Evolutionary conservation across 1,140 invertebrate species (phyloP).

Genomic region (Hermetia illucens): DNA sequence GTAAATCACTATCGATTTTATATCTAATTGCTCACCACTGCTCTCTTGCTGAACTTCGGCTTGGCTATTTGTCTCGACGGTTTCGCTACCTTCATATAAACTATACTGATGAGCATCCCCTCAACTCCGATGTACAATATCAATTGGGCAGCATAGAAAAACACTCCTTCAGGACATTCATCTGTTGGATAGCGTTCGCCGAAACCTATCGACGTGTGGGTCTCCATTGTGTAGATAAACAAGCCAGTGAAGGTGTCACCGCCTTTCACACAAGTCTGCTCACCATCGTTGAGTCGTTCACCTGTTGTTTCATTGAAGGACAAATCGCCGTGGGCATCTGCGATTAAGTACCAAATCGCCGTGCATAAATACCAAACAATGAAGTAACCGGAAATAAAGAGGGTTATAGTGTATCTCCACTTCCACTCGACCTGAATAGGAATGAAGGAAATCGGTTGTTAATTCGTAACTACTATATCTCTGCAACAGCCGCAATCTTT

Average conservation of each 20-base stretch:
- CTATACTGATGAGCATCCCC: constrained; percentile 65
- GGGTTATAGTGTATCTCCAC: too few relatives aligned
- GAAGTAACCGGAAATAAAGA: too few relatives aligned
- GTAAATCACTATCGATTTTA: too few relatives aligned
- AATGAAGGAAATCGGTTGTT: too few relatives aligned
- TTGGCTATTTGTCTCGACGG: constrained; percentile 80
- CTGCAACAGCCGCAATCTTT: too few relatives aligned
- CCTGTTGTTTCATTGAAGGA: not conserved
- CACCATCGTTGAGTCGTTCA: constrained; percentile 2
- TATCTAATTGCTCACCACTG: too few relatives aligned
- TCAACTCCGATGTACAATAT: constrained; percentile 59
- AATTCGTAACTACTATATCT: too few relatives aligned
- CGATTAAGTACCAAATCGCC: not conserved
- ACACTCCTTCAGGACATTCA: constrained; percentile 72
- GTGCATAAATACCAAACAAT: too few relatives aligned
- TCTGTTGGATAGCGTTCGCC: constrained; percentile 63
- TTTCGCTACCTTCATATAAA: constrained; percentile 63
- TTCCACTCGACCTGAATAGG: too few relatives aligned
- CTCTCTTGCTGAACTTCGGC: constrained; percentile 68
- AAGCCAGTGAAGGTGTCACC: constrained; percentile 58
- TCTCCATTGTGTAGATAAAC: constrained; percentile 73
- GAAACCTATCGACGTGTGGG: constrained; percentile 67
- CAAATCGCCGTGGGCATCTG: not conserved
- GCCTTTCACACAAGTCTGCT: constrained; percentile 48
- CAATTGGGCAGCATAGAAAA: constrained; percentile 74